Base-by-base conservation (phyloP, 2,797 vertebrate genomes). In the Amazonetta brasiliensis region DNA sequence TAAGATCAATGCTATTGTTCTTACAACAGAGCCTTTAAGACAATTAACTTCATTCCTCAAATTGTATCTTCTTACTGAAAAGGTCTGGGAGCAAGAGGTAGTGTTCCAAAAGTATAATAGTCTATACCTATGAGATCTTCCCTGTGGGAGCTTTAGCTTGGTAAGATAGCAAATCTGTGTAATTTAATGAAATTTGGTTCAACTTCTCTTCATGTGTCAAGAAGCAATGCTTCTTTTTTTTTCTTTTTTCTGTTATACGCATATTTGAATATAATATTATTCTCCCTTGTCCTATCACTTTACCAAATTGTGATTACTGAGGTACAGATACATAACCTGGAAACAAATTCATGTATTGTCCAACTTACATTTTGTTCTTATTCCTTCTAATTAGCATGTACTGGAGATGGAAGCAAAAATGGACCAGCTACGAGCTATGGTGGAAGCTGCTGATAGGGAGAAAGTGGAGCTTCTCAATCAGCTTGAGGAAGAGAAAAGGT, bases 401-500 rank as follows among this genome's bases (percentile, higher is more conserved):
- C 94, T 98, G 84, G 98, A 99, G 97, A 98, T 99, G 98, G 99
- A 99, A 96, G 95, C 98, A 54, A 99, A 99, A 97, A 99, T 99
- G 99, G 99, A 99, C 97, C 99, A 99, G 96, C 98, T 99, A 60
- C 99, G 99, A 87, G 97, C 98, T 41, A 98, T 99, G 98, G 99
- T 99, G 83, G 99, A 99, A 97, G 99, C 99, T 71, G 99, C 99
- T 16, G 99, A 99, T 79, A 98, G 98, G 97, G 99, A 99, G 91
- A 99, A 99, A 94, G 99, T 99, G 77, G 99, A 99, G 75, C 98
- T 99, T 72, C 97, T 99, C 68, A 99, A 99, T 96, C 99, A 99
- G 64, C 98, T 99, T 12, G 99, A 99, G 96, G 99, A 99, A 95
- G 99, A 99, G 96, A 99, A 98, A 92, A 99, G 99, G 99, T 99